These are phyloP conservation scores for Pseudochromis fuscus DNA, from an alignment of 2,797 vertebrate species.

Conservation along the genomic window DNA sequence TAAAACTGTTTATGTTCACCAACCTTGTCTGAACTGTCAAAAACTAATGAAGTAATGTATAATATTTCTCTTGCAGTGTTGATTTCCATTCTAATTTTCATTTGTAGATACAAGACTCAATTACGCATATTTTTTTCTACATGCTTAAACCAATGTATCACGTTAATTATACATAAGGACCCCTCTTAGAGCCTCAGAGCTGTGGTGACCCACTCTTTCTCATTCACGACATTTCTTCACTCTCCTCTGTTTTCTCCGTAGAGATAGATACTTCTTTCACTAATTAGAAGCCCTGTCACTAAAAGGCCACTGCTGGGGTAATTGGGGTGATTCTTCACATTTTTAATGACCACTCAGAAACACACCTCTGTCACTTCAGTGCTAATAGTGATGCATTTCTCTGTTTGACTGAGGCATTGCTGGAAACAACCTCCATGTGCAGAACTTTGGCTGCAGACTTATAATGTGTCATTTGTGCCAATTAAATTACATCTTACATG, in stretches of 20 bases:
- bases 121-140: slow-evolving; percentile 31
- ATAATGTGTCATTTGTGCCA: slow-evolving; percentile 37
- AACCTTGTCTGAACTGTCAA: slow-evolving; percentile 38
- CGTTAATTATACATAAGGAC: slow-evolving; percentile 66
- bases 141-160: slow-evolving; percentile 40
- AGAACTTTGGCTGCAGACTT: slow-evolving; percentile 30
- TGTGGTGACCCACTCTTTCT: slow-evolving; percentile 54
- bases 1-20: slow-evolving; percentile 29
- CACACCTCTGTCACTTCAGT: slow-evolving; percentile 63
- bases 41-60: slow-evolving; percentile 14
- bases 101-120: slow-evolving; percentile 41
- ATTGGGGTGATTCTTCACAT: slow-evolving; percentile 80
- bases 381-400: slow-evolving; percentile 74
- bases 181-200: slow-evolving; percentile 38
- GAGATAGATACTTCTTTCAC: slow-evolving; percentile 62
- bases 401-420: slow-evolving; percentile 60
- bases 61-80: slow-evolving; percentile 3
- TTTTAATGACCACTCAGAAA: slow-evolving; percentile 80
- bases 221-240: slow-evolving; percentile 58
- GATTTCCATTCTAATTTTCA: slow-evolving; percentile 30
- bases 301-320: slow-evolving; percentile 79
- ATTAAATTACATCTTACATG: slow-evolving; percentile 43
- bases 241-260: slow-evolving; percentile 55
- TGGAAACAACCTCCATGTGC: slow-evolving; percentile 47
- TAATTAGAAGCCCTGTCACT: slow-evolving; percentile 79